Percentiles rank a stretch among this genome's conserved stretches.
Conservation (phyloP, 2,888 invertebrate species). For the Osmoderma eremita region DNA sequence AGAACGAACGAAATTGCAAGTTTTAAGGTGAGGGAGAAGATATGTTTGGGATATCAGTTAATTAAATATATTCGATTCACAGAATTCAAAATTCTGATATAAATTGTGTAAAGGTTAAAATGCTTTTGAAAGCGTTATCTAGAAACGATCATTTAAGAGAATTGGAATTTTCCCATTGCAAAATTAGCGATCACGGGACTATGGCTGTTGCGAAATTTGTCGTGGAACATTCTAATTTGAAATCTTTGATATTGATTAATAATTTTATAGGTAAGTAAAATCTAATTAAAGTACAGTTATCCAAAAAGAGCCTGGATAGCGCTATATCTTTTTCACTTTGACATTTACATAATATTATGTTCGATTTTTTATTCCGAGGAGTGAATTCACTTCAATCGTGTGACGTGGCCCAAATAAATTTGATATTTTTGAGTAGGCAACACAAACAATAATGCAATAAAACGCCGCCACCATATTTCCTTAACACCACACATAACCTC, state of each 20-base stretch:
- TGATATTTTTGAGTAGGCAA: too few species aligned
- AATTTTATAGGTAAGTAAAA: slow-evolving; percentile 56
- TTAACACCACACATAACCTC: too few species aligned
- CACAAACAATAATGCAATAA: too few species aligned
- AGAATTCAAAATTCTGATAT: slow-evolving; percentile 59
- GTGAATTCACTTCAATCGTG: too few species aligned
- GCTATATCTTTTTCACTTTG: too few species aligned
- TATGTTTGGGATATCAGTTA: neutral
- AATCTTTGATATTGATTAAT: slow-evolving; percentile 54
- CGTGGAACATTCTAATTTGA: slow-evolving; percentile 49
- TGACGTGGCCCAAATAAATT: too few species aligned
- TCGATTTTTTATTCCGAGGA: too few species aligned
- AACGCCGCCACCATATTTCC: too few species aligned
- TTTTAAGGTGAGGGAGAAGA: slow-evolving; percentile 51
- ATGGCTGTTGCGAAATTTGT: slow-evolving; percentile 55
- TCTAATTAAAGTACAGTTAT: neutral
- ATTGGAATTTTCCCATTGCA: slow-evolving; percentile 60
- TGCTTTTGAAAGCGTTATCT: slow-evolving; percentile 54
- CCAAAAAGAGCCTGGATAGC: too few species aligned
- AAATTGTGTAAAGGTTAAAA: slow-evolving; percentile 54
- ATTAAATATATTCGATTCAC: too few species aligned
- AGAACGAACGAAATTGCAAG: slow-evolving; percentile 53
- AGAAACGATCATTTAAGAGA: slow-evolving; percentile 53
- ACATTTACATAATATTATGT: too few species aligned
- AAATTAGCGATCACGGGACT: slow-evolving; percentile 56